Conservation (phyloP, 2,113 vertebrate species). For the Sphyrna mokarran region DNA sequence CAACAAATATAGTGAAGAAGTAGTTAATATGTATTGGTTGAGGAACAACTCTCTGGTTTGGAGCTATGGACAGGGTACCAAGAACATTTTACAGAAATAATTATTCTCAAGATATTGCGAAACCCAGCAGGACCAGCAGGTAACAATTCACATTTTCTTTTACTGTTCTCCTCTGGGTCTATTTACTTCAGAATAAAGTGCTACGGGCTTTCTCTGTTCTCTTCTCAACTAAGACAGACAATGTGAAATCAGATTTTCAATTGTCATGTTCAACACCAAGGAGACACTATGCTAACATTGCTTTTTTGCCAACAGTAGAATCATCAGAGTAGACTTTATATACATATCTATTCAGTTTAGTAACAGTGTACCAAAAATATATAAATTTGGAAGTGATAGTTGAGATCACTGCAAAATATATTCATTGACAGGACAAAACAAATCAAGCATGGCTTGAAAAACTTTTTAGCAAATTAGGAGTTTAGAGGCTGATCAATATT, state of each 20-base stretch:
- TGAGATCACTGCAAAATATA: background rate
- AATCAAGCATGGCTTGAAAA: conserved; percentile 16
- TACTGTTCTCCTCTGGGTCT: background rate
- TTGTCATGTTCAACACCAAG: background rate
- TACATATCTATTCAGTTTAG: background rate
- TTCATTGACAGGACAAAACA: background rate
- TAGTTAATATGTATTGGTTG: background rate
- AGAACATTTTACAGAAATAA: too few species aligned
- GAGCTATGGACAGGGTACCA: too few species aligned
- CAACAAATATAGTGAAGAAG: background rate
- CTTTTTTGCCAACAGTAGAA: background rate
- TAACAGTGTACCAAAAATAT: background rate
- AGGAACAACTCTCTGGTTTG: background rate
- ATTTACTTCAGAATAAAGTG: background rate
- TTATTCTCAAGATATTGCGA: background rate
- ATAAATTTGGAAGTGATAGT: background rate
- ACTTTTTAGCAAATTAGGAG: background rate
- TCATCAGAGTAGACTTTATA: background rate
- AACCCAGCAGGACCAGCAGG: background rate
- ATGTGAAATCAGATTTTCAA: background rate
- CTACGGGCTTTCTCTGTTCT: background rate
- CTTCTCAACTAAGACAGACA: background rate
- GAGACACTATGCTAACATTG: background rate
- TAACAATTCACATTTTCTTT: background rate
- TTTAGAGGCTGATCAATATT: background rate